Evolutionary conservation across 2,797 vertebrate genomes (phyloP), one percentile per base, ranked within the genome.

Genomic region (Gobionotothen gibberifrons): DNA sequence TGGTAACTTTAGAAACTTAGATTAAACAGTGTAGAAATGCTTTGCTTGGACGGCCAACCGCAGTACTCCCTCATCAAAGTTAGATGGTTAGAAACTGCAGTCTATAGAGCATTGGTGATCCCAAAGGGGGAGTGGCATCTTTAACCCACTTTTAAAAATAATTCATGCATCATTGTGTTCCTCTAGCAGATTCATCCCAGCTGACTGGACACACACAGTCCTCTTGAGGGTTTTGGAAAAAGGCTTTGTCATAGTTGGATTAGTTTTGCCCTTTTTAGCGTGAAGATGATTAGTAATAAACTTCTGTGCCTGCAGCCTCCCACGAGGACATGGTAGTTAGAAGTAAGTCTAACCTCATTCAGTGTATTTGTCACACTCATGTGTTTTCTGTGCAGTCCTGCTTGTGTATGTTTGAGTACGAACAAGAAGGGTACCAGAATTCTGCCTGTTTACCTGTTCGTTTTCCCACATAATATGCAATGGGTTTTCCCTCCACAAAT

Each of bases 71-170:
- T 59, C 69, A 19, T 13, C 63, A 53, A 80, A 71, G 64, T 74
- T 69, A 49, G 63, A 87, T 53, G 19, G 65, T 59, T 44, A 57
- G 57, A 54, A 67, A 49, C 66, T 16, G 26, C 55, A 21, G 69
- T 76, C 43, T 26, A 7, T 16, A 46, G 60, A 74, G 76, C 54
- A 59, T 42, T 47, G 42, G 15, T 3, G 78, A 72, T 81, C 78
- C 73, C 71, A 61, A 8, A 56, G 65, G 76, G 71, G 69, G 55
- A 65, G n/a, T 78, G 75, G 68, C 64, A 40, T 85, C 77, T 70
- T 84, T 77, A 87, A 83, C 84, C 58, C 69, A 64, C 74, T 82
- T 79, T 82, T 84, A 47, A 87, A 88, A 85, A 73, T n/a, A 80
- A 81, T 80, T 88, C 70, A 77, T 58, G 85, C 83, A 66, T 76